A percentile compares a stretch with the other conserved stretches of the same genome.
Evolutionary conservation across 2,113 vertebrate genomes (phyloP).

Genomic region (Heptranchias perlo): DNA sequence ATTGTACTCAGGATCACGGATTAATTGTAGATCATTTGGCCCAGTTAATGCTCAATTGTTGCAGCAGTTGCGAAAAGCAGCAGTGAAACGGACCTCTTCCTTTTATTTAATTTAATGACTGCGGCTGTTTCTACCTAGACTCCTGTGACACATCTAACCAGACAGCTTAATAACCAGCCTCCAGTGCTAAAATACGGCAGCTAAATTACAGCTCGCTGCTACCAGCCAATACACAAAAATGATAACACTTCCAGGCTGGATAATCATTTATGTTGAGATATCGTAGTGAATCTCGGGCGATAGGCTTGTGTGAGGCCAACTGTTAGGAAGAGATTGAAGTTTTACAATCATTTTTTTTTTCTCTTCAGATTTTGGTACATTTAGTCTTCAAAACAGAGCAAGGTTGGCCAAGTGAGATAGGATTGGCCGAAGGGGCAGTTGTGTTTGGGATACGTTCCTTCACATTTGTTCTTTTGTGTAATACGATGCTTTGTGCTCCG

Average conservation of each 20-base stretch:
- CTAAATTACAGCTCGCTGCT: background rate
- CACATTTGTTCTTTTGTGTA: background rate
- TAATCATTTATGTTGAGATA: background rate
- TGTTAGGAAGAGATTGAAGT: background rate
- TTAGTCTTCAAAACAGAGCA: background rate
- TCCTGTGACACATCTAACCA: background rate
- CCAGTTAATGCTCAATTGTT: background rate
- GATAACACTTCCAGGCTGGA: background rate
- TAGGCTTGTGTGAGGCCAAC: background rate
- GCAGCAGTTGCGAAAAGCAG: background rate
- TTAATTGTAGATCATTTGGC: background rate
- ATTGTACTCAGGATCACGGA: background rate
- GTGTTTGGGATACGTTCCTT: background rate
- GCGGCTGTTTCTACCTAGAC: background rate
- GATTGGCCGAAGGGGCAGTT: background rate
- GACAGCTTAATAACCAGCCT: background rate
- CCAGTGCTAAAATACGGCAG: background rate
- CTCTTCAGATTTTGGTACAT: background rate
- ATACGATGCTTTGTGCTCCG: background rate
- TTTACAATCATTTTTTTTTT: background rate
- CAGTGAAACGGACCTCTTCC: background rate
- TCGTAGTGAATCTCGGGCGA: background rate
- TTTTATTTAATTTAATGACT: conserved; percentile 11
- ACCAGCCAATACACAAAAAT: background rate
- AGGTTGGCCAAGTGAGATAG: background rate